phyloP scores from a whole-genome alignment of 2,888 invertebrate genomes.

The Xiphydria camelus region DNA sequence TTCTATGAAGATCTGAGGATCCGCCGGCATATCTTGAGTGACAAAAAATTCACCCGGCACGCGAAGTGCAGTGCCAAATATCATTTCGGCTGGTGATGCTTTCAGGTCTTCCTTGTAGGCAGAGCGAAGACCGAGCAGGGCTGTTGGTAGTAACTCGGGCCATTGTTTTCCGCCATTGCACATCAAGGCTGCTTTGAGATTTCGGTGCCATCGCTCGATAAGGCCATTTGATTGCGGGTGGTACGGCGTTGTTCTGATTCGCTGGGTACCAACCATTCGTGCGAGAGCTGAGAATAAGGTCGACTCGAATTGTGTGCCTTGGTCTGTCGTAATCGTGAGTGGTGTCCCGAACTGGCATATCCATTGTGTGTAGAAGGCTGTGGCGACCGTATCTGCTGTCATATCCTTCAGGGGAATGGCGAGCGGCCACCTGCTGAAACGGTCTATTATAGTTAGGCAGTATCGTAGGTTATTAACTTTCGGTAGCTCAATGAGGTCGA shows the following conservation, averaged over 20 bases:
- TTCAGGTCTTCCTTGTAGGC: conserved; percentile 28
- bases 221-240: conserved; percentile 31
- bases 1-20: conserved; percentile 20
- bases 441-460: conserved; percentile 43
- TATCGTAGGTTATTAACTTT: conserved; percentile 33
- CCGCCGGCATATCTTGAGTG: conserved; percentile 8
- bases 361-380: conserved; percentile 35
- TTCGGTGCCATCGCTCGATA: conserved; percentile 27
- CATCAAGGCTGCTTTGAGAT: conserved; percentile 27
- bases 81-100: conserved; percentile 24
- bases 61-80: conserved; percentile 22
- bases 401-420: conserved; percentile 41
- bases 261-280: conserved; percentile 15
- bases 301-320: conserved; percentile 38
- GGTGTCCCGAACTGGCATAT: conserved; percentile 42
- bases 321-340: conserved; percentile 38
- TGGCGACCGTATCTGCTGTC: conserved; percentile 36
- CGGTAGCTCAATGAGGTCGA: conserved; percentile 23
- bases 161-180: conserved; percentile 19
- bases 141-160: conserved; percentile 22
- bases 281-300: conserved; percentile 24
- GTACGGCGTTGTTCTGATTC: conserved; percentile 24
- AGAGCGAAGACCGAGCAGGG: conserved; percentile 28
- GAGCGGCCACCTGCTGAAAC: conserved; percentile 41
- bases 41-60: conserved; percentile 29